Conservation (phyloP, 1,140 invertebrate genomes). For the Pseudachorutes palmiensis region DNA sequence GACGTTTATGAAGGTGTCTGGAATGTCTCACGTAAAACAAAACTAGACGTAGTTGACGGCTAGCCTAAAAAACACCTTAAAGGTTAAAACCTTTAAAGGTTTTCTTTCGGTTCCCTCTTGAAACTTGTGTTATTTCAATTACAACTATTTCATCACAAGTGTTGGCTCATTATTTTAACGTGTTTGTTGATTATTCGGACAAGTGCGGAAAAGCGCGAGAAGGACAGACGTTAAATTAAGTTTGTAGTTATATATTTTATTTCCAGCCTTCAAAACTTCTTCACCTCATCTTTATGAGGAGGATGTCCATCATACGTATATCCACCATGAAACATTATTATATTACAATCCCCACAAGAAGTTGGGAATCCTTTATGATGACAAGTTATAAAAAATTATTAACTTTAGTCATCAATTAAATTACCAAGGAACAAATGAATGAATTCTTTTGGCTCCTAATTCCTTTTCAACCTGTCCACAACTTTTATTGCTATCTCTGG, state of each 20-base stretch:
- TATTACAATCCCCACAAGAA: too few relatives aligned
- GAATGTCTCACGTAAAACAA: constrained; percentile 24
- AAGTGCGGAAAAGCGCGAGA: too few relatives aligned
- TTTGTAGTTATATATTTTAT: too few relatives aligned
- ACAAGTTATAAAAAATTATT: background rate
- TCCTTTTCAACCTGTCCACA: constrained; percentile 7
- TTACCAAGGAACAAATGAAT: background rate
- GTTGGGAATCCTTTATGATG: background rate
- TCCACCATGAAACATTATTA: background rate
- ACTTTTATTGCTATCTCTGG: background rate
- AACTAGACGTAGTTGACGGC: too few relatives aligned
- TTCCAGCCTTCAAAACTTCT: background rate
- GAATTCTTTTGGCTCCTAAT: background rate
- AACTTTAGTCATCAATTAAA: background rate
- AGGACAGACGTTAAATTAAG: too few relatives aligned
- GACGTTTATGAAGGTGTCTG: constrained; percentile 36
- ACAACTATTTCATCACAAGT: too few relatives aligned
- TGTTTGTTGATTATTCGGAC: too few relatives aligned
- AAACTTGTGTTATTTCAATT: too few relatives aligned
- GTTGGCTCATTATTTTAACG: too few relatives aligned
- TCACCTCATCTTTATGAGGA: constrained; percentile 1
- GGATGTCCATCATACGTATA: background rate
- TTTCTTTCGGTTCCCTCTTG: too few relatives aligned
- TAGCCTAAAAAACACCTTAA: too few relatives aligned
- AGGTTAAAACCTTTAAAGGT: too few relatives aligned